phyloP scores from a whole-genome alignment of 2,888 invertebrate genomes.

The Scaptomyza parva region DNA sequence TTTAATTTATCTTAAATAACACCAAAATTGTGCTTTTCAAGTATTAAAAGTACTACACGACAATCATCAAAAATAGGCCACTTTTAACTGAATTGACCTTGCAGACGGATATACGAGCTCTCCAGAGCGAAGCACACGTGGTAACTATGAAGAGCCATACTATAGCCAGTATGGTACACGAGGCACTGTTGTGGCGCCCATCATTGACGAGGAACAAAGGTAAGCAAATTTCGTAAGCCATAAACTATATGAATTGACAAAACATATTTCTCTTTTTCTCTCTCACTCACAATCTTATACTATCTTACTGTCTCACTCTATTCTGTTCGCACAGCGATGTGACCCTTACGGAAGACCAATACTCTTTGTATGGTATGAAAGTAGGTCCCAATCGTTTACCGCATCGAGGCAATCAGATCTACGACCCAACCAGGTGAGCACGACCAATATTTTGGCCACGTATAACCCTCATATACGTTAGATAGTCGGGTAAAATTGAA shows the following conservation, averaged over 20 bases:
- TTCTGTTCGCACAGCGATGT: slow-evolving; percentile 86
- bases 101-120: slow-evolving; percentile 94
- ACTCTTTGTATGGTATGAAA: slow-evolving; percentile 89
- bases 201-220: slow-evolving; percentile 95
- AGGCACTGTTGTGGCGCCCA: slow-evolving; percentile 90
- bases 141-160: slow-evolving; percentile 94
- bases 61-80: background rate
- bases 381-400: slow-evolving; percentile 86
- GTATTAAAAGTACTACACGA: background rate
- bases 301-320: background rate
- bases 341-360: slow-evolving; percentile 89
- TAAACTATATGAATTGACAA: too few species aligned
- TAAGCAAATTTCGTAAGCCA: too few species aligned
- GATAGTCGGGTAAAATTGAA: slow-evolving; percentile 51
- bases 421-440: slow-evolving; percentile 84
- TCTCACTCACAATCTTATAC: background rate
- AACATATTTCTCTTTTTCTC: background rate
- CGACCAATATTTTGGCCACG: slow-evolving; percentile 54
- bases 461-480: slow-evolving; percentile 42
- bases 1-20: slow-evolving; percentile 2
- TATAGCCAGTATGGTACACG: slow-evolving; percentile 92
- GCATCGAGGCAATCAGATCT: slow-evolving; percentile 85
- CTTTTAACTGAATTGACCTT: slow-evolving; percentile 69
- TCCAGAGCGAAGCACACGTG: slow-evolving; percentile 91
- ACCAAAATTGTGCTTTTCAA: slow-evolving; percentile 4